Percentiles rank a stretch among this genome's conserved stretches.
phyloP scores from a whole-genome alignment of 2,797 vertebrate species.

The Lemur catta region DNA sequence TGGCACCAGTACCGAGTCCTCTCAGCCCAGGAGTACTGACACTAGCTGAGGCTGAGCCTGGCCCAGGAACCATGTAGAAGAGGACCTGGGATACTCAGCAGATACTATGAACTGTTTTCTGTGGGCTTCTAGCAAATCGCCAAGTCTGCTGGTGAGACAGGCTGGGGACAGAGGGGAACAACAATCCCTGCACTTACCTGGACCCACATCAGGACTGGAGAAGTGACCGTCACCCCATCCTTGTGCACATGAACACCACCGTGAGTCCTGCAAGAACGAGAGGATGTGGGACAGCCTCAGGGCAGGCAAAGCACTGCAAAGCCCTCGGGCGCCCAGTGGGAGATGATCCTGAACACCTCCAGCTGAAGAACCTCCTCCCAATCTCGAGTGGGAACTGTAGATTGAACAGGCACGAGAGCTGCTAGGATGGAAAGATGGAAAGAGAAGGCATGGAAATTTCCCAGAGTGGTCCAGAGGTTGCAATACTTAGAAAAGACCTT shows the following conservation, averaged over 20 bases:
- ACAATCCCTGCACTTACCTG: constrained; percentile 86
- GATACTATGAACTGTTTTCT: background rate
- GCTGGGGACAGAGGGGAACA: background rate
- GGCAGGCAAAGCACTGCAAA: background rate
- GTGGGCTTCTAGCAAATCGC: background rate
- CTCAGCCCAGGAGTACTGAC: background rate
- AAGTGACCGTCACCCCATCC: constrained; percentile 92
- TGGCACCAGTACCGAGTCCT: background rate
- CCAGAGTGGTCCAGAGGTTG: background rate
- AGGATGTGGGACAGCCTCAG: background rate
- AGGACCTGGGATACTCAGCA: background rate
- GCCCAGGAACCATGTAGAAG: background rate
- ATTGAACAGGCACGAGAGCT: background rate
- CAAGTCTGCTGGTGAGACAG: background rate
- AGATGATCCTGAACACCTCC: no score
- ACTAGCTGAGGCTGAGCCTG: background rate
- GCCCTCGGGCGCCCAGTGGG: fast-evolving
- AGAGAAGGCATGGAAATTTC: background rate
- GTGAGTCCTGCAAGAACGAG: constrained; percentile 87
- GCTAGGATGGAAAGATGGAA: no score
- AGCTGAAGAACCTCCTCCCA: background rate
- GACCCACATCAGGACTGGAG: constrained; percentile 96
- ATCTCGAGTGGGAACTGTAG: no score
- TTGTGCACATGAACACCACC: constrained; percentile 91
- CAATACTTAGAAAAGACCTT: background rate